Evolutionary conservation across 2,113 vertebrate species (phyloP).

Genomic region (Passer domesticus): DNA sequence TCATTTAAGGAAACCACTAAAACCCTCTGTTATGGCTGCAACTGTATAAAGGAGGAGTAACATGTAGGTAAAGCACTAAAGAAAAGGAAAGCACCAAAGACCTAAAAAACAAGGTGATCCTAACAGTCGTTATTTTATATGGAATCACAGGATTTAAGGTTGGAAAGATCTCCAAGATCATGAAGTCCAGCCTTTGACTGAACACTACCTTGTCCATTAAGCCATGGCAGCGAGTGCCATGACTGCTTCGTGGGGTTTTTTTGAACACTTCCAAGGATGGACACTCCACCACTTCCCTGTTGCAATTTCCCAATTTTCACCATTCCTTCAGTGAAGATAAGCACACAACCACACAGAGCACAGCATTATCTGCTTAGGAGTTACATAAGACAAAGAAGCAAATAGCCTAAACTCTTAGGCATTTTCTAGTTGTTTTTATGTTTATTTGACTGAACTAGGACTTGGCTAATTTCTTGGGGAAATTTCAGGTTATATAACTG

Average conservation of each 20-base stretch:
- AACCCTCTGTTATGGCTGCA: background rate
- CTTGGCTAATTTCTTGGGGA: background rate
- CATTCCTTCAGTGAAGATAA: background rate
- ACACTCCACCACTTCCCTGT: background rate
- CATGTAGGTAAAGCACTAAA: background rate
- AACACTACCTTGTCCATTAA: background rate
- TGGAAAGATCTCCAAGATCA: background rate
- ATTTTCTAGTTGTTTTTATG: background rate
- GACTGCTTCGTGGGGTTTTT: accelerated
- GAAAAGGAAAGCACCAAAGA: background rate
- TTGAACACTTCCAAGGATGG: background rate
- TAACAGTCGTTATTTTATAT: background rate
- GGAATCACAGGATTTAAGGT: background rate
- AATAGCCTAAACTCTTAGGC: background rate
- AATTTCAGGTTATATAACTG: background rate
- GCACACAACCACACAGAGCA: accelerated
- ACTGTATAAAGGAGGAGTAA: background rate
- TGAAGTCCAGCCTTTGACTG: background rate
- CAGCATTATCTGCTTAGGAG: too few species aligned
- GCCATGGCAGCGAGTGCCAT: background rate
- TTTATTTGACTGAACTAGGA: background rate
- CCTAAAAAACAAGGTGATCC: background rate
- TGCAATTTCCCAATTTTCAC: background rate
- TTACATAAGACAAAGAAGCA: background rate
- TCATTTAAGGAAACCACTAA: background rate